Conservation (phyloP, 2,888 invertebrate genomes). For the Herminia tarsipennalis region DNA sequence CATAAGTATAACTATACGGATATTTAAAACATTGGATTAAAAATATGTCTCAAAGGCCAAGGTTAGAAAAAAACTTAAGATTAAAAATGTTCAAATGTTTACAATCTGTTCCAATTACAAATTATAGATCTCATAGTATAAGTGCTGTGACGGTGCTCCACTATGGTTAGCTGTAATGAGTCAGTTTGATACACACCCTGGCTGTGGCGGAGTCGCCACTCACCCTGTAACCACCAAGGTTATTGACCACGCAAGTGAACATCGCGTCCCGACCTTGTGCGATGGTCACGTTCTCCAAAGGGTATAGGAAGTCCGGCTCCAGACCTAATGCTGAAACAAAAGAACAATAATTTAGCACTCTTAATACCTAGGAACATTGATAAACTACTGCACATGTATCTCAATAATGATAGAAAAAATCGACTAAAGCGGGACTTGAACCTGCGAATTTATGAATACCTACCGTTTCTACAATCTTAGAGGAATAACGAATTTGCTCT, state of each 20-base stretch:
- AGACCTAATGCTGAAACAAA: slow-evolving; percentile 88
- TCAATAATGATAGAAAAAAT: too few species aligned
- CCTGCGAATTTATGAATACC: too few species aligned
- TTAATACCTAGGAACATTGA: too few species aligned
- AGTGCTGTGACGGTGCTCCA: slow-evolving; percentile 80
- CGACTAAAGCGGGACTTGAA: too few species aligned
- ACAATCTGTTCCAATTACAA: neutral
- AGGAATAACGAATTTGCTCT: too few species aligned
- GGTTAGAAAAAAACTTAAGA: too few species aligned
- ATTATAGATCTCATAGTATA: slow-evolving; percentile 74
- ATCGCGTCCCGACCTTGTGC: slow-evolving; percentile 93
- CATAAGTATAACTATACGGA: too few species aligned
- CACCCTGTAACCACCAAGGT: slow-evolving; percentile 95
- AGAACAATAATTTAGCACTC: neutral
- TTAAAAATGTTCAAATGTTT: neutral
- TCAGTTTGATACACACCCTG: slow-evolving; percentile 92
- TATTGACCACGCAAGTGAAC: slow-evolving; percentile 94
- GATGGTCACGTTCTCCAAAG: slow-evolving; percentile 93
- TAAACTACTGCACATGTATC: too few species aligned
- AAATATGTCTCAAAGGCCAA: too few species aligned
- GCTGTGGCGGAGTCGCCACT: slow-evolving; percentile 94
- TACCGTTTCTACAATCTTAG: too few species aligned
- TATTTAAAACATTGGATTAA: too few species aligned
- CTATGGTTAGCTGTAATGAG: slow-evolving; percentile 79
- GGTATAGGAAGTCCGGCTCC: slow-evolving; percentile 92